Conservation (phyloP, 2,888 invertebrate species). For the Chalcis sispes region DNA sequence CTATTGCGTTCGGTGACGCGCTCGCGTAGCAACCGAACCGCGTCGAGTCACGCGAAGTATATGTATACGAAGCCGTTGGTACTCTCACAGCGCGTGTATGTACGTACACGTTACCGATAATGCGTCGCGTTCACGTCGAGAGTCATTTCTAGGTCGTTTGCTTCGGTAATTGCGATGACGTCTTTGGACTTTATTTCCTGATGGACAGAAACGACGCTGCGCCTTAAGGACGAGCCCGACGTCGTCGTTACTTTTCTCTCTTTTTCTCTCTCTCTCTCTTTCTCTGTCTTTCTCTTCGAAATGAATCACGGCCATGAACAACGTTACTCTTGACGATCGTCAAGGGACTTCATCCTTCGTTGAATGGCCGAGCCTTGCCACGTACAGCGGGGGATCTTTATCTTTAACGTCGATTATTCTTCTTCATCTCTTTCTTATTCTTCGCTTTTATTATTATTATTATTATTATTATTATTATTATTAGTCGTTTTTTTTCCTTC, state of each 20-base stretch:
- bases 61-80: too few species aligned
- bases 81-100: not conserved
- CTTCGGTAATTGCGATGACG: conserved; percentile 42
- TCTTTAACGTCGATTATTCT: conserved; percentile 20
- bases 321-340: conserved; percentile 23
- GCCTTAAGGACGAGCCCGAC: not conserved
- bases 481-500: conserved; percentile 36
- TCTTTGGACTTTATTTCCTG: conserved; percentile 49
- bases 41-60: not conserved
- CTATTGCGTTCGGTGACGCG: too few species aligned
- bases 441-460: too few species aligned
- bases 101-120: conserved; percentile 27
- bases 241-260: not conserved
- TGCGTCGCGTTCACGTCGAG: conserved; percentile 18
- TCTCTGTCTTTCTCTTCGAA: not conserved
- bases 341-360: conserved; percentile 28
- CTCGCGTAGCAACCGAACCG: too few species aligned
- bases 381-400: conserved; percentile 29
- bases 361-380: not conserved
- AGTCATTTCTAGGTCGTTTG: conserved; percentile 20
- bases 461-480: too few species aligned
- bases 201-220: conserved; percentile 17
- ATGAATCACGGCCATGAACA: conserved; percentile 41
- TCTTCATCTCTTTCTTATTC: too few species aligned
- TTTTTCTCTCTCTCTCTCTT: not conserved